Evolutionary conservation across 2,113 vertebrate genomes (phyloP), one percentile per base, ranked within the genome.

Genomic region (Bos javanicus): DNA sequence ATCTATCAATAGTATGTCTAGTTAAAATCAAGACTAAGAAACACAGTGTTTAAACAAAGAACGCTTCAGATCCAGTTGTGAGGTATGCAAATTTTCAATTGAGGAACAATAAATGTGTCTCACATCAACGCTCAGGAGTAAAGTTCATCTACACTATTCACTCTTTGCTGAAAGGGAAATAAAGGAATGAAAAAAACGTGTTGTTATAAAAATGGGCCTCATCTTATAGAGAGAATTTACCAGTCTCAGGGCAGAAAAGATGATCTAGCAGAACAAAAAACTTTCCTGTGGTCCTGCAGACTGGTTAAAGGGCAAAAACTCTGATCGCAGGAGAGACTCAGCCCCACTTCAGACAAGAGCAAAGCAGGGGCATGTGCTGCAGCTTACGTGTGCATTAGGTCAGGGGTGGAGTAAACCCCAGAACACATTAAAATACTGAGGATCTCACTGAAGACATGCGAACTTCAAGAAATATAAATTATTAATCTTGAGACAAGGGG

Each of bases 21-120:
- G 23, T 92, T 81, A 96, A 96, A 88, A 50, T 87, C 57, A 95
- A 93, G 43, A 97, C 39, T 52, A 83, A 92, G 6, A 84, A 92
- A 87, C 21, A 33, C 7, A 17, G 6, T 25, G 36, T 78, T 93
- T 95, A 94, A 60, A 94, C 87, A 67, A 88, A 82, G 50, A 94
- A 64, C 3, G 30, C 50, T 90, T 90, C 57, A 92, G 25, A 76
- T 91, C 33, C 23, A 71, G 36, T 60, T 60, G n/a, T 90, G 57
- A 90, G 36, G 39, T 62, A 76, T 52, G 33, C 50, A 93, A 39
- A 92, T 52, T 90, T 94, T 92, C 74, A 97, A 10, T 0, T 90
- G 62, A 97, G 85, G 60, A 96, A 93, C 59, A 92, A 57, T 87
- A 81, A 57, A 50, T n/a, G 52, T 50, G 25, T 39, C 87, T 21